phyloP scores from a whole-genome alignment of 2,888 invertebrate species.

The Shargacucullia verbasci region DNA sequence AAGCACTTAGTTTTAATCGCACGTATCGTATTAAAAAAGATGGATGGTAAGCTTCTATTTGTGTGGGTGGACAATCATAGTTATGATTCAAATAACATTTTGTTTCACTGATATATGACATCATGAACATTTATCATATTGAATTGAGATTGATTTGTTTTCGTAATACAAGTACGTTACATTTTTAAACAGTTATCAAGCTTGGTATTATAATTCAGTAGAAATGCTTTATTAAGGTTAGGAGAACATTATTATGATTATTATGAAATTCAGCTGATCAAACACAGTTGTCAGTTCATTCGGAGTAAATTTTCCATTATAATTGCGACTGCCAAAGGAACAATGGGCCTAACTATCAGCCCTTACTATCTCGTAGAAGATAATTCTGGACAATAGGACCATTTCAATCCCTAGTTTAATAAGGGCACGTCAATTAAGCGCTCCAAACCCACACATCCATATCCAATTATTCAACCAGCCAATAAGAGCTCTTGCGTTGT shows the following conservation, averaged over 20 bases:
- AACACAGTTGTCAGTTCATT: slow-evolving; percentile 17
- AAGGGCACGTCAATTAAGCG: slow-evolving; percentile 56
- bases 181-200: neutral
- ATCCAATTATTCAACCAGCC: slow-evolving; percentile 43
- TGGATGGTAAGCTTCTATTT: slow-evolving; percentile 20
- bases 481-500: slow-evolving; percentile 45
- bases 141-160: slow-evolving; percentile 20
- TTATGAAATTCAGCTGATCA: slow-evolving; percentile 13
- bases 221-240: neutral
- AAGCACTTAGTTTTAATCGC: slow-evolving; percentile 26
- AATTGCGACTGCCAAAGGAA: slow-evolving; percentile 9
- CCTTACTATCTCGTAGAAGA: slow-evolving; percentile 24
- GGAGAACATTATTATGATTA: neutral
- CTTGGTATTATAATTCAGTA: no score
- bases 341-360: slow-evolving; percentile 21
- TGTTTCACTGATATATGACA: slow-evolving; percentile 12
- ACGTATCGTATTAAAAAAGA: slow-evolving; percentile 23
- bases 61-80: slow-evolving; percentile 28
- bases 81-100: slow-evolving; percentile 19
- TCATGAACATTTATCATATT: neutral
- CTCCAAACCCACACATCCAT: slow-evolving; percentile 41
- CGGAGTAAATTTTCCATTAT: slow-evolving; percentile 9
- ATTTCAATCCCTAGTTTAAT: slow-evolving; percentile 50
- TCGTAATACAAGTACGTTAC: slow-evolving; percentile 5
- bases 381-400: slow-evolving; percentile 37